Percentiles rank a stretch among this genome's conserved stretches.
phyloP scores from a whole-genome alignment of 2,113 vertebrate species.

The Ictidomys tridecemlineatus region DNA sequence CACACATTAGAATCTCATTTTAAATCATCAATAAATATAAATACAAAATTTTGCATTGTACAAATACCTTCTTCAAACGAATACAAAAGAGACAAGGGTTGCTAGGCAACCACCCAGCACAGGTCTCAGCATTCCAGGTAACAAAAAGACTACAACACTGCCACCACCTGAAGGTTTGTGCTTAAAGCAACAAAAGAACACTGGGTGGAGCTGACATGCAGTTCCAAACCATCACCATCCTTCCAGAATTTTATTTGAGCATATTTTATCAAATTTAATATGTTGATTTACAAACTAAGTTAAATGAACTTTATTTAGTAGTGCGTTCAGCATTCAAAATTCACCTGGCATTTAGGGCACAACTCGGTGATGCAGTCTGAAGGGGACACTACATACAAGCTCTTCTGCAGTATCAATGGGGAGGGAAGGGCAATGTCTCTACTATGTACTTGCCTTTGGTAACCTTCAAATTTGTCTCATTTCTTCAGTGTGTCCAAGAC shows the following conservation, averaged over 20 bases:
- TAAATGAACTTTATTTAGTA: slow-evolving; percentile 42
- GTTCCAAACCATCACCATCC: neutral
- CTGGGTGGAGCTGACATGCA: neutral
- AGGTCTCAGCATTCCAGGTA: slow-evolving; percentile 42
- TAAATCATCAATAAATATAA: slow-evolving; percentile 64
- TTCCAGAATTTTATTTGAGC: neutral
- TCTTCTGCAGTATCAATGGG: neutral
- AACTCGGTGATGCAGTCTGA: neutral
- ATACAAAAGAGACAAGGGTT: slow-evolving; percentile 74
- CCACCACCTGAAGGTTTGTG: slow-evolving; percentile 54
- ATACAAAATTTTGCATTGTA: slow-evolving; percentile 62
- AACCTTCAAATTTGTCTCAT: neutral
- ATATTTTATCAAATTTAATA: slow-evolving; percentile 53
- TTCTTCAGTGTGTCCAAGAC: neutral
- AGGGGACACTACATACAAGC: neutral
- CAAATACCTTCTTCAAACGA: slow-evolving; percentile 59
- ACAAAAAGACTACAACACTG: slow-evolving; percentile 12
- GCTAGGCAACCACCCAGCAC: slow-evolving; percentile 76
- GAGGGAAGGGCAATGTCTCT: neutral
- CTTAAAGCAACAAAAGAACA: slow-evolving; percentile 44
- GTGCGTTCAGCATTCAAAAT: neutral
- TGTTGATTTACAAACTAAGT: slow-evolving; percentile 31
- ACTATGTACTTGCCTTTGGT: neutral
- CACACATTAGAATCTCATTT: slow-evolving; percentile 62
- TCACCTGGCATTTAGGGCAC: neutral